Percentiles rank a stretch among this genome's conserved stretches.
phyloP scores from a whole-genome alignment of 2,113 vertebrate species.

The Anhinga rufa region DNA sequence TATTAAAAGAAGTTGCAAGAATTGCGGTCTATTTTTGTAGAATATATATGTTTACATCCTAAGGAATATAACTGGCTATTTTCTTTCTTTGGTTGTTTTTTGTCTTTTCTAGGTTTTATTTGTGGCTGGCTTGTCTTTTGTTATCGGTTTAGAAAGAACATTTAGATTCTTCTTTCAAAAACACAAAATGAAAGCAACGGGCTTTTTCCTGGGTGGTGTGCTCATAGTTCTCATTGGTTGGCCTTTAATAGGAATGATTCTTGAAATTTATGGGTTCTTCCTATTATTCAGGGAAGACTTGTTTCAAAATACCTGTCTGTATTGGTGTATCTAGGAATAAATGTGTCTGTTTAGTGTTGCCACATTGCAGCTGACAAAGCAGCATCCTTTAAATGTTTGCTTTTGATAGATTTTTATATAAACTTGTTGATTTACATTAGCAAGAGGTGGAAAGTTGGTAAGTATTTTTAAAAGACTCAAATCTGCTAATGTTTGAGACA shows the following conservation, averaged over 20 bases:
- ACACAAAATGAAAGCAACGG: slow-evolving; percentile 95
- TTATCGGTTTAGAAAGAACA: slow-evolving; percentile 95
- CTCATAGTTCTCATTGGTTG: slow-evolving; percentile 94
- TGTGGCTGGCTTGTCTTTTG: slow-evolving; percentile 92
- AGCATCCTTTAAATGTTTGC: not conserved
- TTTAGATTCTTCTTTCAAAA: slow-evolving; percentile 99
- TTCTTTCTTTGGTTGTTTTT: not conserved
- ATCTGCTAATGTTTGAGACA: not conserved
- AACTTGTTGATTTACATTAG: not conserved
- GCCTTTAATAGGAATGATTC: slow-evolving; percentile 93
- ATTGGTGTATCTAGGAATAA: not conserved
- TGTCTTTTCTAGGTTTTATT: slow-evolving; percentile 87
- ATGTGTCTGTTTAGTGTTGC: not conserved
- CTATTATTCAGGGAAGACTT: slow-evolving; percentile 89
- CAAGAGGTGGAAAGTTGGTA: not conserved
- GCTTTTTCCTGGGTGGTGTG: slow-evolving; percentile 96
- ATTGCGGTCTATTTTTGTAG: not conserved
- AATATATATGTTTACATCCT: not conserved
- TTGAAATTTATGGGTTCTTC: slow-evolving; percentile 97
- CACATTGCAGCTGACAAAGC: not conserved
- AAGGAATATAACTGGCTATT: not conserved
- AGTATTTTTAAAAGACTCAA: not conserved
- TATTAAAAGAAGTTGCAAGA: not conserved
- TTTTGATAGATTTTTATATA: not conserved
- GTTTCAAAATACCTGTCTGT: not conserved